These are phyloP conservation scores for Trachops cirrhosus DNA, from an alignment of 2,797 vertebrate genomes.

Conservation along the genomic window DNA sequence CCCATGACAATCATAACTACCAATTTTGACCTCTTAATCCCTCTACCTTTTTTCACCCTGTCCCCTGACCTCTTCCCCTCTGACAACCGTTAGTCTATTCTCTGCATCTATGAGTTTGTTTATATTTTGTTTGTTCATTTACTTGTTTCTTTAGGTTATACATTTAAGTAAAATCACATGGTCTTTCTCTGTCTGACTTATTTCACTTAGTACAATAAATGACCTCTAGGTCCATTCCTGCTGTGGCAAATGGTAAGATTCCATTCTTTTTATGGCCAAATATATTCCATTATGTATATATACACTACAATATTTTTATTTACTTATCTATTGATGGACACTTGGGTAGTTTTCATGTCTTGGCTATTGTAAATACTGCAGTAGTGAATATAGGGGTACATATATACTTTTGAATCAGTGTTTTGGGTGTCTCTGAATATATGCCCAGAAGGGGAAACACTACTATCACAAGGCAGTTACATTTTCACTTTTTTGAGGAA, in stretches of 20 bases:
- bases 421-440: neutral
- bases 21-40: too few relatives aligned
- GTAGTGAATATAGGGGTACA: neutral
- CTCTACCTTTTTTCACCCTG: too few relatives aligned
- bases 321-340: neutral
- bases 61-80: too few relatives aligned
- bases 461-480: neutral
- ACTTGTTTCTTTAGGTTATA: neutral
- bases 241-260: neutral
- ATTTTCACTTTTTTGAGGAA: neutral
- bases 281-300: neutral
- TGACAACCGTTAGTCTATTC: neutral
- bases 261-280: neutral
- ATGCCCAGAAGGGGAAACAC: neutral
- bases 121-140: neutral
- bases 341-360: neutral
- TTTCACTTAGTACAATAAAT: neutral
- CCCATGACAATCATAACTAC: too few relatives aligned
- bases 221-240: neutral
- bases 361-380: neutral
- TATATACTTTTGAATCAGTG: neutral
- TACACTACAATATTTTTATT: neutral
- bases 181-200: neutral
- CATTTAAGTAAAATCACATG: neutral
- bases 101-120: neutral